Evolutionary conservation across 2,797 vertebrate species (phyloP).

Genomic region (Naso thynnoides): DNA sequence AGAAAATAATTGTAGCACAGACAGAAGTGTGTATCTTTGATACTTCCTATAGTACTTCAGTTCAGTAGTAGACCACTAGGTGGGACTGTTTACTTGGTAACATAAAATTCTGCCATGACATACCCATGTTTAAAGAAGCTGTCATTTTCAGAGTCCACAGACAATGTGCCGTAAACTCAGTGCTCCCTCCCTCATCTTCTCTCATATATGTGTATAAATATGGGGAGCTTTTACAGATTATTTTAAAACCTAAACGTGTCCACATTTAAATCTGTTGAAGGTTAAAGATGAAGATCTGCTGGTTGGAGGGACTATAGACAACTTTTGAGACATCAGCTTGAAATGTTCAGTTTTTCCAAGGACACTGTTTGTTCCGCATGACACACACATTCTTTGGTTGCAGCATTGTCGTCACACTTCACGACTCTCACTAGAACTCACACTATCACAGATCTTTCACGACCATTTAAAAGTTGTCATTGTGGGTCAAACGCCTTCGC

Average conservation of each 20-base stretch:
- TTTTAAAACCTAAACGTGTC: slow-evolving; percentile 5
- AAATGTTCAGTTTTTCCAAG: neutral
- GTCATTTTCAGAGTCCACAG: slow-evolving; percentile 24
- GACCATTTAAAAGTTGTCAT: neutral
- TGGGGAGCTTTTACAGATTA: neutral
- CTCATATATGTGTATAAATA: too few relatives aligned
- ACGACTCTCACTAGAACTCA: neutral
- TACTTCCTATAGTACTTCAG: neutral
- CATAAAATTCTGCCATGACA: slow-evolving; percentile 3
- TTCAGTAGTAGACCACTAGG: slow-evolving; percentile 69
- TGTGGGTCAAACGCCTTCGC: slow-evolving; percentile 1
- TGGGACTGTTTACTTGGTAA: slow-evolving; percentile 69
- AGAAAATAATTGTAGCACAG: neutral
- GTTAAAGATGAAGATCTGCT: neutral
- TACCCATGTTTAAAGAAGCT: slow-evolving; percentile 13
- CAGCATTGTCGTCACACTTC: neutral
- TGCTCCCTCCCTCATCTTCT: too few relatives aligned
- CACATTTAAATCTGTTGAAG: neutral
- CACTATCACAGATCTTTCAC: neutral
- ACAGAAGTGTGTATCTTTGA: neutral
- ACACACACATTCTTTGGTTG: neutral
- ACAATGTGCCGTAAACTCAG: slow-evolving; percentile 6
- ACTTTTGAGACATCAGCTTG: neutral
- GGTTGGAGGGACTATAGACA: neutral
- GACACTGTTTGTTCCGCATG: neutral